Evolutionary conservation across 2,113 vertebrate species (phyloP).

Genomic region (Hydropotes inermis): DNA sequence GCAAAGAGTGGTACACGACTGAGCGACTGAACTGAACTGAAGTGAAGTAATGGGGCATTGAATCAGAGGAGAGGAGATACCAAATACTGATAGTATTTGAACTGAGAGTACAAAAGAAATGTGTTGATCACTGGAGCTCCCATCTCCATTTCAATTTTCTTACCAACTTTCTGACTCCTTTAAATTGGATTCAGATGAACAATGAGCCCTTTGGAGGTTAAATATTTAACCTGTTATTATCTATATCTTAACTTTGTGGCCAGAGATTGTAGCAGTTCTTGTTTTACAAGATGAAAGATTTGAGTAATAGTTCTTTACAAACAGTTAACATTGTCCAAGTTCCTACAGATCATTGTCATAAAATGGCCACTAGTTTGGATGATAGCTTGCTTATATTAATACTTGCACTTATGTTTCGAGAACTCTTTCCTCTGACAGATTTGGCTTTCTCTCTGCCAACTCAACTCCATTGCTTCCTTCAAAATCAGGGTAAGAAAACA

Average conservation of each 20-base stretch:
- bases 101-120: not conserved
- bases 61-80: not conserved
- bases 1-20: not conserved
- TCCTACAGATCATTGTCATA: not conserved
- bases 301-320: not conserved
- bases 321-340: not conserved
- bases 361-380: not conserved
- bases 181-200: not conserved
- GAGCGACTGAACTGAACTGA: not conserved
- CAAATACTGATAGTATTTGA: not conserved
- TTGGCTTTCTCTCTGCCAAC: not conserved
- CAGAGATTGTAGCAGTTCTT: not conserved
- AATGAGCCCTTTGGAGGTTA: not conserved
- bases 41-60: not conserved
- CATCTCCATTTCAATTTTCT: not conserved
- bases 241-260: not conserved
- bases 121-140: not conserved
- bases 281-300: not conserved
- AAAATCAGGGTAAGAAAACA: slow-evolving; percentile 33
- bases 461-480: not conserved
- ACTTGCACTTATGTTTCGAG: not conserved
- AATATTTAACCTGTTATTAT: not conserved
- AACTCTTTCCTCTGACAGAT: slow-evolving; percentile 13
- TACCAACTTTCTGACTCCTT: not conserved
- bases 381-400: not conserved